Evolutionary conservation across 2,113 vertebrate genomes (phyloP).

Genomic region (Poicephalus meyeri): DNA sequence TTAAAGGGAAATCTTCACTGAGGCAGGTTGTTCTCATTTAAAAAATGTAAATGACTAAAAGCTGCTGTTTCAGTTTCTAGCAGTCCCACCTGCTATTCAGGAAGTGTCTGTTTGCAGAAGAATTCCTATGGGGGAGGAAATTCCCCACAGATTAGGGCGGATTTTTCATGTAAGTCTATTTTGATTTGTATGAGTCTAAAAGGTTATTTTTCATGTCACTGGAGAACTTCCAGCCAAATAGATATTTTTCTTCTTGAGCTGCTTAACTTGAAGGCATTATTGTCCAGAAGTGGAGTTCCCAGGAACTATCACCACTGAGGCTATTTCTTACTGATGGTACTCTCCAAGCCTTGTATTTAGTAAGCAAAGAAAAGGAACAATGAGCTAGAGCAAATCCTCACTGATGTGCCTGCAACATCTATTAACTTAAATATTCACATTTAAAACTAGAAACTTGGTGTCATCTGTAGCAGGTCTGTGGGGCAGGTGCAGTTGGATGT

Average conservation of each 20-base stretch:
- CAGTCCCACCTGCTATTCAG: slow-evolving; percentile 29
- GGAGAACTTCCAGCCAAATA: neutral
- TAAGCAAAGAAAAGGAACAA: neutral
- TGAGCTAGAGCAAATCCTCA: neutral
- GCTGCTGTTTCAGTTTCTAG: neutral
- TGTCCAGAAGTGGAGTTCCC: neutral
- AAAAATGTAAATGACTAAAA: neutral
- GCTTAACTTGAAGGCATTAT: neutral
- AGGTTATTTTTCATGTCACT: slow-evolving; percentile 17
- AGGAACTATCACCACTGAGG: neutral
- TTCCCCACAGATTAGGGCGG: slow-evolving; percentile 13
- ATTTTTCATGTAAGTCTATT: slow-evolving; percentile 22
- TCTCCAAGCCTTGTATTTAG: neutral
- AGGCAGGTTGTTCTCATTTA: neutral
- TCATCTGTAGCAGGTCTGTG: neutral
- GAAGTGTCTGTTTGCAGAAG: slow-evolving; percentile 50
- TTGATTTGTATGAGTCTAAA: slow-evolving; percentile 51
- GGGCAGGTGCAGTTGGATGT: neutral
- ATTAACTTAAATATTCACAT: neutral
- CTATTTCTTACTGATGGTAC: neutral
- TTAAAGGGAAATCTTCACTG: neutral
- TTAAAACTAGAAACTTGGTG: neutral
- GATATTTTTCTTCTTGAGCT: neutral
- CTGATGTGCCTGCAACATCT: neutral
- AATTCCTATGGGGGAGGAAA: slow-evolving; percentile 34